Conservation (phyloP, 2,113 vertebrate genomes). For the Bostrychus sinensis region DNA sequence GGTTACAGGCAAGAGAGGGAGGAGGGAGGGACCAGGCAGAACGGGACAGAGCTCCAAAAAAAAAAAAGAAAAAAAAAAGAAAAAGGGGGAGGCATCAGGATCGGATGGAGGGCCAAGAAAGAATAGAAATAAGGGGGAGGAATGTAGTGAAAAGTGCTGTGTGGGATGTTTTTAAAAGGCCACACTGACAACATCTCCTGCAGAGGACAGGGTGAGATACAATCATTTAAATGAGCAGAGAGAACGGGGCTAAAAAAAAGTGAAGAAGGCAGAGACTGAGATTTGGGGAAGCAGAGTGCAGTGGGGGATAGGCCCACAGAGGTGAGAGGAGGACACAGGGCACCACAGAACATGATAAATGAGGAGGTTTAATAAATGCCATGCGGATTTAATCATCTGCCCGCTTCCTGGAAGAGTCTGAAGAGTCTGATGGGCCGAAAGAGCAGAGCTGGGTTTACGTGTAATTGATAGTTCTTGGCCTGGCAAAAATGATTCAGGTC, state of each 20-base stretch:
- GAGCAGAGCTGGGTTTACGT: conserved; percentile 9
- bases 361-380: conserved; percentile 59
- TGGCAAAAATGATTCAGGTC: conserved; percentile 29
- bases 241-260: conserved; percentile 2
- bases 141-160: conserved; percentile 47
- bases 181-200: conserved; percentile 35
- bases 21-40: conserved; percentile 26
- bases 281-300: not conserved
- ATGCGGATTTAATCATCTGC: conserved; percentile 51
- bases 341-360: conserved; percentile 51
- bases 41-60: conserved; percentile 19
- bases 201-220: conserved; percentile 22
- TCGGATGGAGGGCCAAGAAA: conserved; percentile 29
- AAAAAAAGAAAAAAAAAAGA: conserved; percentile 17
- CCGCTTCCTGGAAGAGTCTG: too few relatives aligned
- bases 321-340: conserved; percentile 40
- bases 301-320: not conserved
- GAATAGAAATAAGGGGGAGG: conserved; percentile 11
- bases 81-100: conserved; percentile 23
- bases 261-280: not conserved
- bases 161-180: conserved; percentile 63
- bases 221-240: conserved; percentile 1
- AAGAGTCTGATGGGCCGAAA: too few relatives aligned
- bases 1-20: conserved; percentile 75
- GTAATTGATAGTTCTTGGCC: conserved; percentile 24